A percentile compares a stretch with the other conserved stretches of the same genome.
Conservation (phyloP, 23 tunicate species). For the Pegea sp. region DNA sequence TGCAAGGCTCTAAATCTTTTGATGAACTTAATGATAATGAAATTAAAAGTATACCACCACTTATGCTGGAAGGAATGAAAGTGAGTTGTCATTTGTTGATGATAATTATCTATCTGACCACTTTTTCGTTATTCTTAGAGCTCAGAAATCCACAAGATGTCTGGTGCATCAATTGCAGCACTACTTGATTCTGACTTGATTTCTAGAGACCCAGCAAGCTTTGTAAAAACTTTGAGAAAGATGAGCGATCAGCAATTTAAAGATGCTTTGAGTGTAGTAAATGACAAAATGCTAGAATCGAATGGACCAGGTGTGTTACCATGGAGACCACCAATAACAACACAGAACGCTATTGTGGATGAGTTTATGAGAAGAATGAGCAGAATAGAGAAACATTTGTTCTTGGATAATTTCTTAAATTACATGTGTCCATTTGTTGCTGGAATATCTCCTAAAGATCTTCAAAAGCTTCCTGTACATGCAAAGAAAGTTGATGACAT, state of each 20-base stretch:
- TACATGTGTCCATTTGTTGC: slow-evolving; percentile 25
- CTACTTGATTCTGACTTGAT: slow-evolving; percentile 33
- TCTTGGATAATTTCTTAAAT: slow-evolving; percentile 3
- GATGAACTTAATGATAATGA: slow-evolving; percentile 18
- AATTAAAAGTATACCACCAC: slow-evolving; percentile 13
- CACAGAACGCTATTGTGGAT: slow-evolving; percentile 1
- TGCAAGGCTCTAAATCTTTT: slow-evolving; percentile 11
- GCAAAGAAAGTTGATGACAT: slow-evolving; percentile 1
- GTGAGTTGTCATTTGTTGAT: too few species aligned
- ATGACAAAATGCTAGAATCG: slow-evolving; percentile 13
- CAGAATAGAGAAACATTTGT: not conserved
- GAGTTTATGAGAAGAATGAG: slow-evolving; percentile 5
- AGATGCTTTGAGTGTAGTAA: slow-evolving; percentile 9
- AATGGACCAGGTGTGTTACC: too few species aligned
- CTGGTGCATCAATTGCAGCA: slow-evolving; percentile 7
- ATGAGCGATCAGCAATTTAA: slow-evolving; percentile 8
- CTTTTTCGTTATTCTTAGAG: too few species aligned
- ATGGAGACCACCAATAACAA: slow-evolving; percentile 14
- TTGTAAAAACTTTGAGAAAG: slow-evolving; percentile 9
- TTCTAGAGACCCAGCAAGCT: slow-evolving; percentile 21
- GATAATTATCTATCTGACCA: too few species aligned
- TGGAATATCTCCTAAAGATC: slow-evolving; percentile 4
- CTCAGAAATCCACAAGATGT: slow-evolving; percentile 22
- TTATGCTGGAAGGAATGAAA: slow-evolving; percentile 19
- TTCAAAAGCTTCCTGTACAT: slow-evolving; percentile 1